Base-by-base conservation (phyloP, 2,888 invertebrate species). In the Synergus laeviventris region DNA sequence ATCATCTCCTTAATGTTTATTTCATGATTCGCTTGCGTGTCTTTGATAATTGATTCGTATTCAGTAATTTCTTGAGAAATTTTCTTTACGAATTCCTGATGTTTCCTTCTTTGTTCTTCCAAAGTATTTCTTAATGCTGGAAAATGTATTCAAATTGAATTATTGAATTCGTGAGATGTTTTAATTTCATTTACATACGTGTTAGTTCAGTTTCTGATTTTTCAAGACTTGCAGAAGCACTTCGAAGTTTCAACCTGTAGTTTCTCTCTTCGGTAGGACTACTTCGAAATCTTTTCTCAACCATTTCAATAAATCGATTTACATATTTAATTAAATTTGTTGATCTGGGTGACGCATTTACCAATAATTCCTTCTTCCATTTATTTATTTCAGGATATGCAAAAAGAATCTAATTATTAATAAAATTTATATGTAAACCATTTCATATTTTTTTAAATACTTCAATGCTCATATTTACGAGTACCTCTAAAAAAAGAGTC, bases 401-500 rank as follows among this genome's bases (percentile, higher is more conserved):
- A 11, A 21, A 36, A 31, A 70, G 45, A 70, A 49, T 8, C 70
- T 70, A 9, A 14, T 16, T 16, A 49, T 39, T 8, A 5, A 39
- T 7, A 64, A 18, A 21, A 64, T 36, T n/a, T 62, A 39, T 62
- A 18, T 36, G 9, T 62, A 9, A 59, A 11, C 8, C 21, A 24
- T 59, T 7, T 59, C 11, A 21, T 21, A 38, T 36, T 39, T 18
- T 1, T 2, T 18, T 8, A 0, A 61, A 62, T 12, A 18, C 1
- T n/a, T 21, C 4, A 12, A 21, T 12, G 21, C 2, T 11, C 8
- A 18, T 38, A 24, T 14, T 24, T 66, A n/a, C n/a, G n/a, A n/a
- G n/a, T n/a, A 70, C 70, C 70, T 70, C 70, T n/a, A 70, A n/a
- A 45, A 70, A 12, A 9, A 70, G 45, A 24, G 70, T 36, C n/a